phyloP scores from a whole-genome alignment of 2,888 invertebrate genomes.

The Deladenus siricidicola region DNA sequence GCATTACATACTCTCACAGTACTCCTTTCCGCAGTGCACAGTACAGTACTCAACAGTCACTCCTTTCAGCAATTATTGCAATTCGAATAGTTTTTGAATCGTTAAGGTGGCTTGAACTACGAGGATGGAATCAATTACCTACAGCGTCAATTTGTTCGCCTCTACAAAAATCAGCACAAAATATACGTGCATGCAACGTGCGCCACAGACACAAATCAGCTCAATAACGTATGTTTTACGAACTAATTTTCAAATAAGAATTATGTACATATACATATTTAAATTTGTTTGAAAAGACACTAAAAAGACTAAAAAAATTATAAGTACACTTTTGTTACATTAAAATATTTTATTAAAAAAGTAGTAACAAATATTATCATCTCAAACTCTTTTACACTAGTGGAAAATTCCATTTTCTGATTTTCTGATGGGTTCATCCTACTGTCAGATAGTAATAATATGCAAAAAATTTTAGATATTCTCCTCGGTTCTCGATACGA shows the following conservation, averaged over 20 bases:
- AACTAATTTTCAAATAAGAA: not conserved
- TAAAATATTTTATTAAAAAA: too few species aligned
- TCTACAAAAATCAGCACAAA: conserved; percentile 24
- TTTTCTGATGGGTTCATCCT: too few species aligned
- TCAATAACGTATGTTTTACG: conserved; percentile 20
- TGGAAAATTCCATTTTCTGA: too few species aligned
- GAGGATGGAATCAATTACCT: conserved; percentile 32
- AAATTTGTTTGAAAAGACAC: too few species aligned
- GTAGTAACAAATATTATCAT: too few species aligned
- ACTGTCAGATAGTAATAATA: too few species aligned
- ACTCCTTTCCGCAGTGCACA: not conserved
- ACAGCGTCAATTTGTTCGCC: conserved; percentile 25
- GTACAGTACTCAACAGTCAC: too few species aligned
- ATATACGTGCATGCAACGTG: conserved; percentile 29
- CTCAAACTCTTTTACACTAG: too few species aligned
- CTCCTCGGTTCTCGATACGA: conserved; percentile 47
- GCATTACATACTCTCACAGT: not conserved
- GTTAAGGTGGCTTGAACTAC: conserved; percentile 34
- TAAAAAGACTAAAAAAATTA: too few species aligned
- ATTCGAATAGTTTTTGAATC: conserved; percentile 5
- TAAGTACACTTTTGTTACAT: too few species aligned
- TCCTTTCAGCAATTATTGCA: not conserved
- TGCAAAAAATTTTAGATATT: conserved; percentile 38
- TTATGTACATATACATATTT: not conserved
- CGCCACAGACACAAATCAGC: conserved; percentile 34